phyloP scores from a whole-genome alignment of 2,797 vertebrate species.

The Bufotes viridis region DNA sequence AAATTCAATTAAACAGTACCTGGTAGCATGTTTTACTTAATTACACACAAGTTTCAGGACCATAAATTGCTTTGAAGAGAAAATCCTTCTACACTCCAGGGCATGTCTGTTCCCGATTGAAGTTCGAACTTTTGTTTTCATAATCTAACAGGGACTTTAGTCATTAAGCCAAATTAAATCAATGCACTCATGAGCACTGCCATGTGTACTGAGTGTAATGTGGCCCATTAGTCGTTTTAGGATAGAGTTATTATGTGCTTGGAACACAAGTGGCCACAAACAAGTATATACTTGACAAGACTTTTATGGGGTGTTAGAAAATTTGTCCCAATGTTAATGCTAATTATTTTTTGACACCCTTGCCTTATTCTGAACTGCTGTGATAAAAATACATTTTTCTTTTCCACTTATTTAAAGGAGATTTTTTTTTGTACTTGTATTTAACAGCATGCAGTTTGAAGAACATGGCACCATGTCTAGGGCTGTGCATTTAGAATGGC shows the following conservation, averaged over 20 bases:
- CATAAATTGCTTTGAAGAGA: constrained; percentile 70
- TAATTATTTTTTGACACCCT: constrained; percentile 49
- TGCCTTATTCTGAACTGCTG: not conserved
- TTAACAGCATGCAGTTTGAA: not conserved
- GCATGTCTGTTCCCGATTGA: constrained; percentile 70
- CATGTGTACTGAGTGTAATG: constrained; percentile 68
- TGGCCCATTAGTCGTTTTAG: constrained; percentile 63
- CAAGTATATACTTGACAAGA: constrained; percentile 44
- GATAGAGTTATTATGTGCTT: constrained; percentile 64
- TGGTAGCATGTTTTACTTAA: constrained; percentile 74
- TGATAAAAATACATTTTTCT: constrained; percentile 7
- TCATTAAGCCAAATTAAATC: constrained; percentile 69
- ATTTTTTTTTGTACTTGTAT: not conserved
- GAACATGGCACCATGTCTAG: not conserved
- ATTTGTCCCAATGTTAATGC: constrained; percentile 44
- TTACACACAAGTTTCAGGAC: constrained; percentile 70
- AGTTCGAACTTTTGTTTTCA: constrained; percentile 64
- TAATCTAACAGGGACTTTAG: constrained; percentile 68
- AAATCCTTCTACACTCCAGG: constrained; percentile 68
- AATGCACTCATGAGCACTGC: constrained; percentile 67
- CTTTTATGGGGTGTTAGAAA: constrained; percentile 42
- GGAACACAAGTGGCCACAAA: constrained; percentile 55
- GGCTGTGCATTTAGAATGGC: not conserved
- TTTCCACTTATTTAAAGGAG: not conserved
- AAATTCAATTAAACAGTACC: constrained; percentile 73